Percentiles rank a stretch among this genome's conserved stretches.
These are phyloP conservation scores for Drosophila saltans DNA, from an alignment of 1,140 invertebrate genomes.

Conservation along the genomic window DNA sequence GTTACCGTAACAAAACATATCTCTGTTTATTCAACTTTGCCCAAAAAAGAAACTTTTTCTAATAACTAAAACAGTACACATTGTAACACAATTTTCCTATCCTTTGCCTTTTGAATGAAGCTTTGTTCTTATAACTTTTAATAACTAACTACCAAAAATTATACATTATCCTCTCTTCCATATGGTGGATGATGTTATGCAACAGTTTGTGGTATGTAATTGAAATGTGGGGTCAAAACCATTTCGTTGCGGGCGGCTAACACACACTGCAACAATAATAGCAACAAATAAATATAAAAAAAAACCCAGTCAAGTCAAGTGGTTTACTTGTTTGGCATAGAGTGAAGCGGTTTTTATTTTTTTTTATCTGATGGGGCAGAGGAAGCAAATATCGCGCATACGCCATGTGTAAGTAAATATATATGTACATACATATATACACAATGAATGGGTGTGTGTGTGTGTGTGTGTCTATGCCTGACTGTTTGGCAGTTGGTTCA, in stretches of 20 bases:
- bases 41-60: too few species aligned
- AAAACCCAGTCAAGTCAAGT: slow-evolving; percentile 48
- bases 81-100: too few species aligned
- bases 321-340: slow-evolving; percentile 38
- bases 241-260: slow-evolving; percentile 35
- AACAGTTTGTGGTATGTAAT: slow-evolving; percentile 39
- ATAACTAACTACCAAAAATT: neutral
- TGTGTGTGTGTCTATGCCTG: slow-evolving; percentile 20
- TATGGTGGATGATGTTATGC: slow-evolving; percentile 19
- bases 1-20: too few species aligned
- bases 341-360: slow-evolving; percentile 6
- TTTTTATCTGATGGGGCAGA: slow-evolving; percentile 42
- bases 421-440: neutral
- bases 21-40: too few species aligned
- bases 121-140: neutral
- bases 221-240: slow-evolving; percentile 62
- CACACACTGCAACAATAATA: slow-evolving; percentile 11
- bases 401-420: slow-evolving; percentile 42
- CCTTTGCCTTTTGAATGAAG: too few species aligned
- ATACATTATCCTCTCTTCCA: slow-evolving; percentile 10
- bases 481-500: slow-evolving; percentile 34
- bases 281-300: slow-evolving; percentile 9
- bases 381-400: slow-evolving; percentile 62
- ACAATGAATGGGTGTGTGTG: slow-evolving; percentile 30
- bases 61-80: too few species aligned